A percentile compares a stretch with the other conserved stretches of the same genome.
These are phyloP conservation scores for Himalopsyche anomala DNA, from an alignment of 2,888 invertebrate genomes.

Conservation along the genomic window DNA sequence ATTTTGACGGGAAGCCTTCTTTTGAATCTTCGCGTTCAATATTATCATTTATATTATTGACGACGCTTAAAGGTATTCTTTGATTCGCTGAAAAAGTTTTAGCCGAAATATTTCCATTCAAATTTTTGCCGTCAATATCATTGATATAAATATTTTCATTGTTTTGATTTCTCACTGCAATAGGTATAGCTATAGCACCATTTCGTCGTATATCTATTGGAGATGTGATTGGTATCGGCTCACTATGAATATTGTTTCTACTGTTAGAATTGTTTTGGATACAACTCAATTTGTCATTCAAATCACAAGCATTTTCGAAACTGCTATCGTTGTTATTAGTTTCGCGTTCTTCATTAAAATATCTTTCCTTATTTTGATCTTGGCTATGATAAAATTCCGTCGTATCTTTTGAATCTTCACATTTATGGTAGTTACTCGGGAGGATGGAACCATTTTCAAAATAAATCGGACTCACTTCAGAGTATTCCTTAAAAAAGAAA, in stretches of 20 bases:
- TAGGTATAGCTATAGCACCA: neutral
- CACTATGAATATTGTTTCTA: slow-evolving; percentile 22
- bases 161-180: neutral
- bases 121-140: neutral
- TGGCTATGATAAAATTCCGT: neutral
- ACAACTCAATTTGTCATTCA: slow-evolving; percentile 3
- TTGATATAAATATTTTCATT: slow-evolving; percentile 7
- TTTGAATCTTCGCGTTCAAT: neutral
- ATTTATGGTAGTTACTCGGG: slow-evolving; percentile 74
- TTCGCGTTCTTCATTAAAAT: slow-evolving; percentile 59
- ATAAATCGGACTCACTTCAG: slow-evolving; percentile 74
- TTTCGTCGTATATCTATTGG: neutral
- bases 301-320: slow-evolving; percentile 23
- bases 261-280: neutral
- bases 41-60: slow-evolving; percentile 9
- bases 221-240: slow-evolving; percentile 12
- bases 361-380: slow-evolving; percentile 13
- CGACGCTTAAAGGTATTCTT: slow-evolving; percentile 2
- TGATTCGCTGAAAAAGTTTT: neutral
- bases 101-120: slow-evolving; percentile 23
- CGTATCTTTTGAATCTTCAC: slow-evolving; percentile 71
- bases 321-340: slow-evolving; percentile 71
- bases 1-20: neutral
- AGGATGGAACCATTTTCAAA: slow-evolving; percentile 68
- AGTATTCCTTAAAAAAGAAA: slow-evolving; percentile 72